Conservation (phyloP, 2,113 vertebrate species). For the Gallinago paraguaiae region DNA sequence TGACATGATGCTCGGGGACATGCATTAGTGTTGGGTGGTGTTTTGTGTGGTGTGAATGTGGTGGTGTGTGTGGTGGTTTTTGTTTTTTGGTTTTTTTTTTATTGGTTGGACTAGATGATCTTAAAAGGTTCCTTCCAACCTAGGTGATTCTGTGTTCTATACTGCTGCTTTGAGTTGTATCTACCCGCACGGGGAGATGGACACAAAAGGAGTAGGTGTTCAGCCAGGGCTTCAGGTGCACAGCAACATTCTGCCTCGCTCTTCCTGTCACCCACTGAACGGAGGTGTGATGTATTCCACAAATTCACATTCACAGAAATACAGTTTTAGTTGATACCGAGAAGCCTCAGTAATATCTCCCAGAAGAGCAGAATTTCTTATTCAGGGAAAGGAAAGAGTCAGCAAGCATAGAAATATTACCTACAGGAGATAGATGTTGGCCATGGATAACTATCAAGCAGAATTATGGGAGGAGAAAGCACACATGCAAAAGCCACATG, state of each 20-base stretch:
- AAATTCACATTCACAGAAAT: constrained; percentile 13
- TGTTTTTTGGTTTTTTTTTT: too few species aligned
- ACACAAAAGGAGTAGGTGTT: background rate
- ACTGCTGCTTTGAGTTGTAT: background rate
- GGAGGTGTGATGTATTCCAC: background rate
- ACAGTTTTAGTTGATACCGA: background rate
- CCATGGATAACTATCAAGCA: background rate
- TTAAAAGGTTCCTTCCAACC: too few species aligned
- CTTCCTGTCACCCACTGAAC: background rate
- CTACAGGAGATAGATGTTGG: background rate
- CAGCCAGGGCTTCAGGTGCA: background rate
- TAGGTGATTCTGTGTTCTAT: background rate
- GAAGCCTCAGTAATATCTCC: background rate
- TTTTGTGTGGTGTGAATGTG: too few species aligned
- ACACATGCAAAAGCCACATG: background rate
- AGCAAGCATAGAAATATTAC: background rate
- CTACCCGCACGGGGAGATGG: background rate
- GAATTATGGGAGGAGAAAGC: background rate
- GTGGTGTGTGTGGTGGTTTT: too few species aligned
- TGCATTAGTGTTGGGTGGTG: too few species aligned
- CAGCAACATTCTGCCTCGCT: background rate
- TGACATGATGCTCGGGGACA: too few species aligned
- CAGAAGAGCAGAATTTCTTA: background rate
- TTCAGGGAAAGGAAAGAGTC: background rate
- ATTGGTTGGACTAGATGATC: too few species aligned